Evolutionary conservation across 2,113 vertebrate genomes (phyloP).

Genomic region (Odobenus rosmarus): DNA sequence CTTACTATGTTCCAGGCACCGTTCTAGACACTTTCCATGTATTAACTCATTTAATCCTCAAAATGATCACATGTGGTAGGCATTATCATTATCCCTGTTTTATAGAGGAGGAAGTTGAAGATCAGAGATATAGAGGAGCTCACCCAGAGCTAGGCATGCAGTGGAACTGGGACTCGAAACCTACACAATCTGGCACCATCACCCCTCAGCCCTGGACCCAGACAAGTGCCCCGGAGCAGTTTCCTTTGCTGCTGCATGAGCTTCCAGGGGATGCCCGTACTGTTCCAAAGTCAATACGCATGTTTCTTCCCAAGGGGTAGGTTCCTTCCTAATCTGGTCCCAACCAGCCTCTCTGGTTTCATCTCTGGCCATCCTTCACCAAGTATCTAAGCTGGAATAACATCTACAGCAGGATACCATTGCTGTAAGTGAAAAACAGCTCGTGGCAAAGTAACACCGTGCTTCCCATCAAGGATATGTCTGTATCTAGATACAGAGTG

Average conservation of each 20-base stretch:
- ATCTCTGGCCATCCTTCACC: neutral
- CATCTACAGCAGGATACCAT: neutral
- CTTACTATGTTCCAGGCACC: neutral
- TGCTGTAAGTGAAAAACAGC: neutral
- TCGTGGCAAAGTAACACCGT: neutral
- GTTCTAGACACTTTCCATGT: neutral
- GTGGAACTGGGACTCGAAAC: neutral
- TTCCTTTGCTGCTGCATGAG: neutral
- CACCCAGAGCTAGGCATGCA: neutral
- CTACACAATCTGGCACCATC: neutral
- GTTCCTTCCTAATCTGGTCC: neutral
- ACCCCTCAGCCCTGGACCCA: neutral
- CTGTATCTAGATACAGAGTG: neutral
- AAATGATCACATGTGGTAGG: neutral
- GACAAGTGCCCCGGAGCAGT: neutral
- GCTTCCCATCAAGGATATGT: neutral
- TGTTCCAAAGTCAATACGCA: neutral
- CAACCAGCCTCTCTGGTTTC: neutral
- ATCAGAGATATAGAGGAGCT: neutral
- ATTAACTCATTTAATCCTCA: neutral
- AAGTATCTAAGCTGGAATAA: neutral
- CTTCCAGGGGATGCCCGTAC: neutral
- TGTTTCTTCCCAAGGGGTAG: neutral
- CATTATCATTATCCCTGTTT: neutral
- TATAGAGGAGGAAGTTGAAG: neutral